Percentiles rank a stretch among this genome's conserved stretches.
These are phyloP conservation scores for Anser cygnoides DNA, from an alignment of 2,113 vertebrate species.

Conservation along the genomic window DNA sequence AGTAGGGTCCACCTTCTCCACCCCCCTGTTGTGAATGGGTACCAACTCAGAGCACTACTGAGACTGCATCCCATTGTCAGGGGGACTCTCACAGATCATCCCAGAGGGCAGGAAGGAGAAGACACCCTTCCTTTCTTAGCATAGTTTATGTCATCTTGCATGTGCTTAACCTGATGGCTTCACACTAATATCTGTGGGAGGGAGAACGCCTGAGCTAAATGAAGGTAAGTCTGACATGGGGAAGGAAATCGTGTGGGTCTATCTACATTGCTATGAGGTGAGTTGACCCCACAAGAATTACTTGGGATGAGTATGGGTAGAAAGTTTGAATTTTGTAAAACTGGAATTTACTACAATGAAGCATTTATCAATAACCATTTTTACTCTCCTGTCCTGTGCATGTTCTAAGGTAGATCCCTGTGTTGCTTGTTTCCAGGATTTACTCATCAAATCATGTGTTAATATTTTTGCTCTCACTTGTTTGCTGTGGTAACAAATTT, in stretches of 20 bases:
- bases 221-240: not conserved
- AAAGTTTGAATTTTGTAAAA: not conserved
- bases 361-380: not conserved
- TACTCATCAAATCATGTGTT: not conserved
- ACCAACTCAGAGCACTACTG: not conserved
- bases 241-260: not conserved
- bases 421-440: not conserved
- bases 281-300: not conserved
- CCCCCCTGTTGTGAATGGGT: rapidly evolving
- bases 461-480: not conserved
- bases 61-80: rapidly evolving
- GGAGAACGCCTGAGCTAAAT: not conserved
- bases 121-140: not conserved
- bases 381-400: not conserved
- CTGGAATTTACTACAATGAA: not conserved
- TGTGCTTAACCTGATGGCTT: not conserved
- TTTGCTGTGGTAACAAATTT: not conserved
- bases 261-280: not conserved
- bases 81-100: not conserved
- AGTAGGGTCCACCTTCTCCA: not conserved
- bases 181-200: not conserved
- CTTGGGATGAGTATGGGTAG: not conserved
- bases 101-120: not conserved
- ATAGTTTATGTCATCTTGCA: not conserved
- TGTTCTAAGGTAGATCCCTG: not conserved